These are phyloP conservation scores for Drosophila gaucha DNA, from an alignment of 2,888 invertebrate species.

Conservation along the genomic window DNA sequence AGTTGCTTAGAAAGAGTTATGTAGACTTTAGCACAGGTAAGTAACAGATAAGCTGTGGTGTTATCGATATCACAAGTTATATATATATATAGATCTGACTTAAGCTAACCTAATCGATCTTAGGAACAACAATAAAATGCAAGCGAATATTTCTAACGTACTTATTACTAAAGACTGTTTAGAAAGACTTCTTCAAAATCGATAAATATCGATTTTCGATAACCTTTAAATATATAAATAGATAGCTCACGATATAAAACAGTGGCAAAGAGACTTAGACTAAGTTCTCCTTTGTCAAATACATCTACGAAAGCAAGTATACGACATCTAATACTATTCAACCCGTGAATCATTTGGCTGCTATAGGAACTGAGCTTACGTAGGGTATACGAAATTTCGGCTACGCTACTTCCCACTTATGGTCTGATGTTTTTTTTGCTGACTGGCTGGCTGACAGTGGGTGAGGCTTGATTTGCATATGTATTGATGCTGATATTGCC, in stretches of 20 bases:
- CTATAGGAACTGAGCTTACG: not conserved
- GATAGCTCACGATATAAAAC: no score
- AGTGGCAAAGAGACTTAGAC: no score
- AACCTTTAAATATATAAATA: not conserved
- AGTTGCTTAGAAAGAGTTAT: not conserved
- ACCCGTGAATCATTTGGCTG: not conserved
- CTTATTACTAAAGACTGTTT: no score
- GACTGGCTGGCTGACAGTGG: conserved; percentile 16
- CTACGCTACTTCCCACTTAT: not conserved
- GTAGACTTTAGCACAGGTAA: no score
- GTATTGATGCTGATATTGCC: conserved; percentile 63
- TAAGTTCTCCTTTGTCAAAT: no score
- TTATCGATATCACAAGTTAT: not conserved
- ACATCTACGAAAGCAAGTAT: no score
- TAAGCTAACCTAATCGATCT: not conserved
- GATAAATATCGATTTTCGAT: not conserved
- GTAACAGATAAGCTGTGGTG: not conserved
- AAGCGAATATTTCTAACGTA: no score
- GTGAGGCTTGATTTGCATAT: conserved; percentile 68
- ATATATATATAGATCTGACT: not conserved
- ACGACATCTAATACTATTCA: no score
- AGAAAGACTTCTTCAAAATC: not conserved
- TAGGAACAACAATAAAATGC: no score
- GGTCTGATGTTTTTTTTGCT: not conserved
- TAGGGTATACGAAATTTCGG: not conserved